Conservation (phyloP, 2,888 invertebrate genomes). For the Temnothorax unifasciatus region DNA sequence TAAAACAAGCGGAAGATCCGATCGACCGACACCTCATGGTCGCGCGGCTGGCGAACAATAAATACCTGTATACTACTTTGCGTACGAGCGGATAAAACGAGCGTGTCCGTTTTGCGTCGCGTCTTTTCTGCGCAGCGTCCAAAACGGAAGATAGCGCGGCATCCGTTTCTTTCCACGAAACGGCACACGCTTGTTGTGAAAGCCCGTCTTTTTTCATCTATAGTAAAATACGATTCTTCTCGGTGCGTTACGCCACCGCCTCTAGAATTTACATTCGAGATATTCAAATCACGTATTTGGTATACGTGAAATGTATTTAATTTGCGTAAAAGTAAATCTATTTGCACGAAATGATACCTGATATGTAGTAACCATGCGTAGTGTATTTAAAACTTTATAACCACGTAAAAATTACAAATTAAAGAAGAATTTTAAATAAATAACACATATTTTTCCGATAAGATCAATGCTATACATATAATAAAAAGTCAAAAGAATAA, state of each 20-base stretch:
- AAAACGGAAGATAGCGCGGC: constrained; percentile 28
- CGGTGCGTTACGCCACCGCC: background rate
- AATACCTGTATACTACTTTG: constrained; percentile 7
- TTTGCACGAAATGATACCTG: background rate
- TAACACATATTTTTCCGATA: background rate
- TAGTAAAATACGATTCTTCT: constrained; percentile 19
- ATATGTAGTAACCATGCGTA: background rate
- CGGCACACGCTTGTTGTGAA: constrained; percentile 31
- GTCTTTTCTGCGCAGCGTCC: constrained; percentile 28
- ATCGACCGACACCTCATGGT: constrained; percentile 41
- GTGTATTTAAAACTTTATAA: background rate
- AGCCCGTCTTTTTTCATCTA: constrained; percentile 17
- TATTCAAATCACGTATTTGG: constrained; percentile 24
- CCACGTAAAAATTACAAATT: background rate
- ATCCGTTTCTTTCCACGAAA: constrained; percentile 40
- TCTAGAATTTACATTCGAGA: constrained; percentile 33
- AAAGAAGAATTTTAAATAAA: background rate
- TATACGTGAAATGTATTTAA: constrained; percentile 26
- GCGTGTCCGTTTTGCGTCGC: constrained; percentile 26
- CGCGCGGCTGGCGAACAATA: constrained; percentile 20
- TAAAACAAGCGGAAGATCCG: constrained; percentile 27
- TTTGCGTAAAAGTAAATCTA: constrained; percentile 20
- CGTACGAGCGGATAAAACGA: constrained; percentile 21
- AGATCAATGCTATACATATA: background rate
- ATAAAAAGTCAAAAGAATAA: background rate